Conservation (phyloP, 1,140 invertebrate genomes). For the Arctopsyche grandis region DNA sequence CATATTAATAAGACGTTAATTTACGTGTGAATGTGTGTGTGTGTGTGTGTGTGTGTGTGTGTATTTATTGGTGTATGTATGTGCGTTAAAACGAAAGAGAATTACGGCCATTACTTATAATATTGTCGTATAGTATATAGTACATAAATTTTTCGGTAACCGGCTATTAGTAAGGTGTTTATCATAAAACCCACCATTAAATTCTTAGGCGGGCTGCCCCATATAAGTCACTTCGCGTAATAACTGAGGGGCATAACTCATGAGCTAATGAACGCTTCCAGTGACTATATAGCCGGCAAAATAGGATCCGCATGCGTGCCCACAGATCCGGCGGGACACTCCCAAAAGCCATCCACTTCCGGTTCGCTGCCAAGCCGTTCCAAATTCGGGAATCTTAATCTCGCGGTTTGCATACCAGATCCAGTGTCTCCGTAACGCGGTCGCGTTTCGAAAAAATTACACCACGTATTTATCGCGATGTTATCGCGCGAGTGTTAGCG, state of each 20-base stretch:
- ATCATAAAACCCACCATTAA: constrained; percentile 54
- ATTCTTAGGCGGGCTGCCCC: constrained; percentile 41
- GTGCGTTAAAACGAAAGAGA: not conserved
- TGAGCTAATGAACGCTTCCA: constrained; percentile 49
- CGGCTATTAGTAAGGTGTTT: constrained; percentile 54
- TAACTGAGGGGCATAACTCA: constrained; percentile 43
- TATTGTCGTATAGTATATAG: constrained; percentile 25
- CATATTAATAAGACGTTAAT: constrained; percentile 5
- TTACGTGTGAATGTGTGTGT: no score
- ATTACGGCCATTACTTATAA: constrained; percentile 29
- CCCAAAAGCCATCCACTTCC: not conserved
- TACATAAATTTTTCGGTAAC: constrained; percentile 46
- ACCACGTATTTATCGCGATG: not conserved
- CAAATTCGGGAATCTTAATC: no score
- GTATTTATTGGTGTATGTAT: no score
- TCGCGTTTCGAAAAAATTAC: no score
- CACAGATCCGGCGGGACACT: not conserved
- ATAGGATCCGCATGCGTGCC: constrained; percentile 6
- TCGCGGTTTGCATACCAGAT: no score
- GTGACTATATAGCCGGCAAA: constrained; percentile 29
- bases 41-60: no score
- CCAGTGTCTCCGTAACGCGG: no score
- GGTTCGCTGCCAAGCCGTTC: no score
- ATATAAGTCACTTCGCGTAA: constrained; percentile 41
- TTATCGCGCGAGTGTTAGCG: constrained; percentile 6